These are phyloP conservation scores for Megaceryle alcyon DNA, from an alignment of 2,797 vertebrate genomes.

Conservation along the genomic window DNA sequence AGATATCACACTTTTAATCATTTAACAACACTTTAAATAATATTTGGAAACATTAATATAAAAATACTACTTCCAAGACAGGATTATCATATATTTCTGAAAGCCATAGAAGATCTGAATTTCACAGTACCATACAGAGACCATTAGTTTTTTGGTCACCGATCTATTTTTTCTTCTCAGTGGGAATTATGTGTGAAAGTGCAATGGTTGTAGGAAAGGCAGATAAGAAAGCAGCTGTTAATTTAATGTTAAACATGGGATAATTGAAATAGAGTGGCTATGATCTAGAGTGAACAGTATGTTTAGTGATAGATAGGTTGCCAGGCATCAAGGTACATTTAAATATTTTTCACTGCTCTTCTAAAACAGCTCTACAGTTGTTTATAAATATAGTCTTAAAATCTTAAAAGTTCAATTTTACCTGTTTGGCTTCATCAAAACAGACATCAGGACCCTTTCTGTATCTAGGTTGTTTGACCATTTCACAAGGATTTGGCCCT, in stretches of 20 bases:
- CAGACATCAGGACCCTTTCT: constrained; percentile 96
- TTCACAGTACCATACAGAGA: not conserved
- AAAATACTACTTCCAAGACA: not conserved
- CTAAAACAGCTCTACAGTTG: not conserved
- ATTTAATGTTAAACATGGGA: constrained; percentile 67
- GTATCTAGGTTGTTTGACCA: constrained; percentile 95
- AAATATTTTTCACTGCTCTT: not conserved
- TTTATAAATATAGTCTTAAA: not conserved
- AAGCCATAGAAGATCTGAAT: not conserved
- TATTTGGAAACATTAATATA: not conserved
- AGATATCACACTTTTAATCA: not conserved
- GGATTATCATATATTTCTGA: not conserved
- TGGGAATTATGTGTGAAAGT: constrained; percentile 78
- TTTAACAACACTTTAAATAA: not conserved
- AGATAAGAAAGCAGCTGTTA: constrained; percentile 75
- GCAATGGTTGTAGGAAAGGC: constrained; percentile 61
- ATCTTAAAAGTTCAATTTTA: constrained; percentile 77
- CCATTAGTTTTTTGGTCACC: not conserved
- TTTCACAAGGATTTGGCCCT: constrained; percentile 93
- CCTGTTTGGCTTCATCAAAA: constrained; percentile 92
- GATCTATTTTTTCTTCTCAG: not conserved
- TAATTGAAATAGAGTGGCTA: constrained; percentile 64
- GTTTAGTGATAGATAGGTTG: constrained; percentile 43
- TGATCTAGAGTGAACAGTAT: constrained; percentile 61
- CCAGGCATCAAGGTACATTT: not conserved